These are phyloP conservation scores for Montipora capricornis DNA, from an alignment of 64 coral and sea anemone genomes.

Conservation along the genomic window DNA sequence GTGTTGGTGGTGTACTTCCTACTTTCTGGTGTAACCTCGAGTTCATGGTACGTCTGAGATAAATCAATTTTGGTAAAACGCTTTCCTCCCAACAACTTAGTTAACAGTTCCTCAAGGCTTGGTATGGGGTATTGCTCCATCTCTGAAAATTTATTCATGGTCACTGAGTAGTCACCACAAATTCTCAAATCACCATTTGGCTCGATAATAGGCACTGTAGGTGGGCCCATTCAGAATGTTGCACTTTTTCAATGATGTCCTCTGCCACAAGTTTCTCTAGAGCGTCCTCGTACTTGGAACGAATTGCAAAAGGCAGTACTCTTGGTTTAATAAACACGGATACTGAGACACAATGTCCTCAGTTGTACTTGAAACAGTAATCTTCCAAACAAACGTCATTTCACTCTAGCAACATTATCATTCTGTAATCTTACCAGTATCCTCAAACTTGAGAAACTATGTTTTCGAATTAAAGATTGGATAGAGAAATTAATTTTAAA, in stretches of 20 bases:
- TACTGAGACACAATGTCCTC: no score
- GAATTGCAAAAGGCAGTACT: constrained; percentile 58
- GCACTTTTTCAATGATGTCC: constrained; percentile 62
- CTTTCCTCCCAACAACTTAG: constrained; percentile 45
- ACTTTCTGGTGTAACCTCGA: constrained; percentile 35
- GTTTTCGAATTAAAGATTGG: no score
- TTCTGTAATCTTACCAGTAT: no score
- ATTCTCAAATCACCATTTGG: constrained; percentile 38
- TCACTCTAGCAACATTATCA: no score
- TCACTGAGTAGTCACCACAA: constrained; percentile 58
- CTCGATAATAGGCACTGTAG: constrained; percentile 57
- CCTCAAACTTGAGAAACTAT: no score
- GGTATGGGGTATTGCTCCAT: constrained; percentile 54
- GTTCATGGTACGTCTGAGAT: constrained; percentile 66
- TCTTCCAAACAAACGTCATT: no score
- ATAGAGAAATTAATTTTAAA: no score
- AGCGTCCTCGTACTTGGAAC: constrained; percentile 7
- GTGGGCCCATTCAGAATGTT: constrained; percentile 76
- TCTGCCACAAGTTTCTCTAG: constrained; percentile 50
- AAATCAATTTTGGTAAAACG: constrained; percentile 52
- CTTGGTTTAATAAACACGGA: constrained; percentile 42
- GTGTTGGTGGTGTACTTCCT: constrained; percentile 70
- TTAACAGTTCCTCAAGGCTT: constrained; percentile 30
- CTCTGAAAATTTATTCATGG: constrained; percentile 28
- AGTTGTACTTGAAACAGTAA: no score